Conservation (phyloP, 1,140 invertebrate genomes). For the Anastrepha ludens region DNA sequence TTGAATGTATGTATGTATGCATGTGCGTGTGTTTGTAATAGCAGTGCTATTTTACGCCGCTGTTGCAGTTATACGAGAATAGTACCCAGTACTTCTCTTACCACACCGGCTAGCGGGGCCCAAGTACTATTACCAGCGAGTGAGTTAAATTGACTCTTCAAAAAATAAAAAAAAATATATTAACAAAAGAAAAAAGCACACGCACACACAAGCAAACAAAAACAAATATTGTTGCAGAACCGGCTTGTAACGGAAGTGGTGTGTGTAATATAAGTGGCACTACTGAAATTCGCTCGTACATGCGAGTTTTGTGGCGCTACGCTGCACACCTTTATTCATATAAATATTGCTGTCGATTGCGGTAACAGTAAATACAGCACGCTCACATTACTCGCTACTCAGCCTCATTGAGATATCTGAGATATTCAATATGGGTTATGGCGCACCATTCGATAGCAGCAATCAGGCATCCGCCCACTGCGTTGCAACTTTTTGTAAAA, state of each 20-base stretch:
- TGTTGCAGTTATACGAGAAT: neutral
- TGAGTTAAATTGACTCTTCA: neutral
- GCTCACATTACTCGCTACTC: neutral
- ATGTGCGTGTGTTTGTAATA: too few relatives aligned
- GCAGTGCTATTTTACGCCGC: too few relatives aligned
- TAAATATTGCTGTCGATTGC: neutral
- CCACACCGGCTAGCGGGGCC: neutral
- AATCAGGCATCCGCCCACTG: neutral
- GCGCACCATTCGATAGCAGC: neutral
- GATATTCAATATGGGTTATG: neutral
- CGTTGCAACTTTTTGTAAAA: neutral
- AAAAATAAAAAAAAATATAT: too few relatives aligned
- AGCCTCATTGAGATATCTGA: neutral
- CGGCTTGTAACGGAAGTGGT: conserved; percentile 22
- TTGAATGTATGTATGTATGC: too few relatives aligned
- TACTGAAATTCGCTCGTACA: conserved; percentile 21
- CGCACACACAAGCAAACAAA: too few relatives aligned
- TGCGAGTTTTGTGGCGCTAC: too few relatives aligned
- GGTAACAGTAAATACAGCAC: conserved; percentile 37
- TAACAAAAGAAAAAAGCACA: neutral
- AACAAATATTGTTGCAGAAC: neutral
- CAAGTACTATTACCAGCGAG: neutral
- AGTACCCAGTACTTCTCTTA: neutral
- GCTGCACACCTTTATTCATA: neutral
- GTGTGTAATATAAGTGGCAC: conserved; percentile 47